Conservation (phyloP, 2,888 invertebrate species). For the Polyommatus iphigenia region DNA sequence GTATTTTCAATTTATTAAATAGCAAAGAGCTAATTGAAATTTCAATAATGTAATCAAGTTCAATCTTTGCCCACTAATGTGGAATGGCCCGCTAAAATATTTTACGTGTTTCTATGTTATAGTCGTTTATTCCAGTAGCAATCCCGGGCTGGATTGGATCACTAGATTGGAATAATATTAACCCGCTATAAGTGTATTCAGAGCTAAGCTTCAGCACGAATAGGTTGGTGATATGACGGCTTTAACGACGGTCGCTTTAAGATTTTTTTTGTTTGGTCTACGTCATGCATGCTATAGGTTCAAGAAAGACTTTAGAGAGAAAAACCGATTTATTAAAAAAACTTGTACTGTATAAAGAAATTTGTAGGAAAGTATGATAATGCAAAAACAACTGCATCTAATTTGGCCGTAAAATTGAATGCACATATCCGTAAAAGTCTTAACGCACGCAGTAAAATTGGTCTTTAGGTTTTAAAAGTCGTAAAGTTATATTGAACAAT, state of each 20-base stretch:
- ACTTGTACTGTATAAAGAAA: too few species aligned
- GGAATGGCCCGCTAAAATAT: background rate
- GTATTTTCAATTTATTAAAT: slow-evolving; percentile 8
- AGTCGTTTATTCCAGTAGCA: too few species aligned
- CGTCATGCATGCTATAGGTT: too few species aligned
- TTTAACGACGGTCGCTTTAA: too few species aligned
- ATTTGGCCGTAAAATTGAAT: background rate
- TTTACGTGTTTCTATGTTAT: background rate
- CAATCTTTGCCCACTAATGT: background rate
- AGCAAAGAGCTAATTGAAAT: slow-evolving; percentile 1
- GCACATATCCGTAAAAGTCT: background rate
- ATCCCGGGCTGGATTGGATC: too few species aligned
- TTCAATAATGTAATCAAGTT: slow-evolving; percentile 13
- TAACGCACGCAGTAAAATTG: background rate
- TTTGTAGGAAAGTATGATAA: background rate
- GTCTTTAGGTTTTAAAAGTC: background rate
- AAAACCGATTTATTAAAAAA: too few species aligned
- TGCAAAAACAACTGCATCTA: background rate
- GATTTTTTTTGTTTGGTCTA: too few species aligned
- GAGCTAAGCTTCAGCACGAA: too few species aligned
- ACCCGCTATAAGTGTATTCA: too few species aligned
- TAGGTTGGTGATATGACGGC: too few species aligned
- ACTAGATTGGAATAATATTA: too few species aligned
- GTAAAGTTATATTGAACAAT: background rate
- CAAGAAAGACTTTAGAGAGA: too few species aligned